phyloP scores from a whole-genome alignment of 2,113 vertebrate species.

The Megaceryle maxima region DNA sequence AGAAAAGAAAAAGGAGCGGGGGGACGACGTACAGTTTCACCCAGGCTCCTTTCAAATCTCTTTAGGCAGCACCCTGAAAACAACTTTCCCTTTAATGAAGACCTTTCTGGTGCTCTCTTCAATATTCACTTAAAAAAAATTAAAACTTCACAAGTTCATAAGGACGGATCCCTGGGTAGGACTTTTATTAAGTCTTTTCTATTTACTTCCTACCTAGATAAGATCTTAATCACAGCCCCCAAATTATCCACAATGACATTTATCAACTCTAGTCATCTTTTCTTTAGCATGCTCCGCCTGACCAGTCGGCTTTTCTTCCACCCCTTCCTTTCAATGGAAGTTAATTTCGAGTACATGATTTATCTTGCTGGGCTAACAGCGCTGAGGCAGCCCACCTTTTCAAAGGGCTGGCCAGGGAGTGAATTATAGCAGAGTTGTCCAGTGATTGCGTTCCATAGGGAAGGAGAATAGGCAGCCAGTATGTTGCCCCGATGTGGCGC shows the following conservation, averaged over 20 bases:
- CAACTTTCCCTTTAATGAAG: slow-evolving; percentile 67
- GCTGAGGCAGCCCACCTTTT: slow-evolving; percentile 85
- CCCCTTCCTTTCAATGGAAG: slow-evolving; percentile 87
- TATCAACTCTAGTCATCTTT: slow-evolving; percentile 82
- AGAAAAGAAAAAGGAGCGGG: background rate
- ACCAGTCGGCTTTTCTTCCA: slow-evolving; percentile 78
- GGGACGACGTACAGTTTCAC: slow-evolving; percentile 2
- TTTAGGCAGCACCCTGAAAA: slow-evolving; percentile 65
- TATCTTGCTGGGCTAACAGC: slow-evolving; percentile 84
- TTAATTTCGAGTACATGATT: slow-evolving; percentile 91
- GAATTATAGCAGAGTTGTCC: slow-evolving; percentile 90
- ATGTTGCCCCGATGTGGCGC: slow-evolving; percentile 81
- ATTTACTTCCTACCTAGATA: slow-evolving; percentile 88
- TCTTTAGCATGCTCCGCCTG: slow-evolving; percentile 75
- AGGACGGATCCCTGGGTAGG: slow-evolving; percentile 65
- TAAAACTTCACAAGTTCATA: slow-evolving; percentile 66
- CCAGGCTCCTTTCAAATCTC: slow-evolving; percentile 52
- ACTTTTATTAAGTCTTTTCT: slow-evolving; percentile 82
- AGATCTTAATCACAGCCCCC: slow-evolving; percentile 89
- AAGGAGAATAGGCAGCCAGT: slow-evolving; percentile 85
- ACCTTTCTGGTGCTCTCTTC: slow-evolving; percentile 49
- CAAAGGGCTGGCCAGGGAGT: slow-evolving; percentile 84
- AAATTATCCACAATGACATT: slow-evolving; percentile 87
- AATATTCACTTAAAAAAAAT: slow-evolving; percentile 8
- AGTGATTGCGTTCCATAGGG: slow-evolving; percentile 91